Evolutionary conservation across 2,113 vertebrate species (phyloP).

Genomic region (Pogonocichla stellata): DNA sequence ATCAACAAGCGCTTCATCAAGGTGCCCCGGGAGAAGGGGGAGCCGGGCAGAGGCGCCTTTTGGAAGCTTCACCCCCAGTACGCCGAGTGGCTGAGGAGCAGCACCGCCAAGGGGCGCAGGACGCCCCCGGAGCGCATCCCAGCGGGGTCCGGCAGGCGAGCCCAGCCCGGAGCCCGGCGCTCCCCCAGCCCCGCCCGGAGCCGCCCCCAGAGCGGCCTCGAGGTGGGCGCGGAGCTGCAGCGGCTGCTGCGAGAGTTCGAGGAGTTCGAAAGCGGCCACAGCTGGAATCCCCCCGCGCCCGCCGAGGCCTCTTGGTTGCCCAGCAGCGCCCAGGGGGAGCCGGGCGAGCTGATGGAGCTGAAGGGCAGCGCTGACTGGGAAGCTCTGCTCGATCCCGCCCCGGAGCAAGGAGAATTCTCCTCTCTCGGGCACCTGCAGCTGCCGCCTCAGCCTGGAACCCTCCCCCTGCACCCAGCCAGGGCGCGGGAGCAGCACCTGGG

Average conservation of each 20-base stretch:
- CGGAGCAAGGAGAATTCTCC: constrained; percentile 71
- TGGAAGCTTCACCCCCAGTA: constrained; percentile 94
- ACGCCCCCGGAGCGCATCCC: background rate
- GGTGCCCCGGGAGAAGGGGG: constrained; percentile 90
- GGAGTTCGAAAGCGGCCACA: constrained; percentile 71
- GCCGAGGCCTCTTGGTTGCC: constrained; percentile 69
- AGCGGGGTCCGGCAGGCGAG: constrained; percentile 22
- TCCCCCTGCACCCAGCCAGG: constrained; percentile 54
- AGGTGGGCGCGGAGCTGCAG: constrained; percentile 79
- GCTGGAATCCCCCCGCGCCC: constrained; percentile 46
- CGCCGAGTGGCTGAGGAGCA: constrained; percentile 80
- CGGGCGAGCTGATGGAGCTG: constrained; percentile 72
- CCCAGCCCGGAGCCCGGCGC: background rate
- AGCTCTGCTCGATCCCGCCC: constrained; percentile 79
- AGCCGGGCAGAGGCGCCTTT: constrained; percentile 92
- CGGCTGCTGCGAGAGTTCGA: constrained; percentile 85
- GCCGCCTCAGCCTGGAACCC: constrained; percentile 69
- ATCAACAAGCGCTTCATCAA: constrained; percentile 97
- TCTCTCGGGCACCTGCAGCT: constrained; percentile 73
- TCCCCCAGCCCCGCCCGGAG: background rate
- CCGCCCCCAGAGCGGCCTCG: constrained; percentile 1
- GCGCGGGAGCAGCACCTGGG: constrained; percentile 26
- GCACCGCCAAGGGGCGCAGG: constrained; percentile 81
- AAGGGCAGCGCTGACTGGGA: constrained; percentile 93
- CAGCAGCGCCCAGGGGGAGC: constrained; percentile 79